Percentiles rank a stretch among this genome's conserved stretches.
These are phyloP conservation scores for Linyphia triangularis DNA, from an alignment of 2,888 invertebrate genomes.

Conservation along the genomic window DNA sequence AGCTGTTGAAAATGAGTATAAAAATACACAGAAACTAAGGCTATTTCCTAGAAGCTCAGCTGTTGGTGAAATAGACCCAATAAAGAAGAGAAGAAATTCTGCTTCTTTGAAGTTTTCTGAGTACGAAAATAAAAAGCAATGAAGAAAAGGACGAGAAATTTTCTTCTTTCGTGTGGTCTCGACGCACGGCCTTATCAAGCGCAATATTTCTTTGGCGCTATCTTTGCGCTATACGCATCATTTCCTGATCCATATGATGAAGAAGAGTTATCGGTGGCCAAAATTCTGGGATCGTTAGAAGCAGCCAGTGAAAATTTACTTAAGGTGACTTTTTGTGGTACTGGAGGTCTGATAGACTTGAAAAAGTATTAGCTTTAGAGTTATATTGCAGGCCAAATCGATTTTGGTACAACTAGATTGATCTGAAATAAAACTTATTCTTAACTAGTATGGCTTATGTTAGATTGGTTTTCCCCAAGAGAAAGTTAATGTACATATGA, in stretches of 20 bases:
- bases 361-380: too few species aligned
- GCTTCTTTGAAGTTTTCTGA: constrained; percentile 24
- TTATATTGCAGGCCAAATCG: too few species aligned
- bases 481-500: too few species aligned
- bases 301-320: background rate
- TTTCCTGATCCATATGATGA: constrained; percentile 24
- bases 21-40: constrained; percentile 4
- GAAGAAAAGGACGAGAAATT: background rate
- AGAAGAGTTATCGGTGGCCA: constrained; percentile 1
- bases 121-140: constrained; percentile 15
- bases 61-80: constrained; percentile 15
- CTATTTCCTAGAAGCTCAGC: background rate
- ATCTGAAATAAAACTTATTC: too few species aligned
- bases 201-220: constrained; percentile 38
- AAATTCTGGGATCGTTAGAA: constrained; percentile 26
- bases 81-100: constrained; percentile 24
- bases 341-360: background rate
- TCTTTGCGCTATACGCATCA: constrained; percentile 25
- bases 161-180: background rate
- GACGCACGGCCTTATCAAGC: constrained; percentile 16
- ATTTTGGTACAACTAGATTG: too few species aligned
- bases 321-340: background rate
- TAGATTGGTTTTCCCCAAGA: too few species aligned
- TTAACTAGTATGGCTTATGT: too few species aligned
- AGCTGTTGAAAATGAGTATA: constrained; percentile 16